Conservation (phyloP, 2,113 vertebrate species). For the Gobiocypris rarus region DNA sequence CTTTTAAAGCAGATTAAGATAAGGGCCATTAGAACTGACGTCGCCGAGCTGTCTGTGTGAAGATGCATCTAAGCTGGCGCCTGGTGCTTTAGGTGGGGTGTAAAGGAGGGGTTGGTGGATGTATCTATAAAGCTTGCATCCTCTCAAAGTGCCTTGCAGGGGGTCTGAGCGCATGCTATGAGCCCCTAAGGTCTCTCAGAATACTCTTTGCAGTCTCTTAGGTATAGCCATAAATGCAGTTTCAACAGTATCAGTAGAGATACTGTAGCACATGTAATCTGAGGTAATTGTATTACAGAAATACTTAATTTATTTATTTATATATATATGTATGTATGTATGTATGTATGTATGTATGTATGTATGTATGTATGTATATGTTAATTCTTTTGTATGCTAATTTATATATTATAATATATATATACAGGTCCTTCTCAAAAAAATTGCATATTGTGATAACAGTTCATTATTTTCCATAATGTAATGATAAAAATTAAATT, state of each 20-base stretch:
- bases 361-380: too few relatives aligned
- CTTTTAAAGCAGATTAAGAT: conserved; percentile 94
- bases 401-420: too few relatives aligned
- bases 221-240: conserved; percentile 26
- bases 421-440: too few relatives aligned
- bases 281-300: background rate
- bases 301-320: background rate
- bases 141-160: conserved; percentile 76
- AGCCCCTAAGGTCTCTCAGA: conserved; percentile 65
- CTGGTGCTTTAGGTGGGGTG: conserved; percentile 72
- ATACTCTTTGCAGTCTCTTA: conserved; percentile 41
- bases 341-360: too few relatives aligned
- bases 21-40: conserved; percentile 88
- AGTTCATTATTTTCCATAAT: too few relatives aligned
- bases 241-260: background rate
- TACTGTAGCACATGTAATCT: background rate
- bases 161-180: conserved; percentile 73
- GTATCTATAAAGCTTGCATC: conserved; percentile 81
- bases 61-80: conserved; percentile 82
- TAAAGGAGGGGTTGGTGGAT: conserved; percentile 73
- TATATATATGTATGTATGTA: too few relatives aligned
- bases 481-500: too few relatives aligned
- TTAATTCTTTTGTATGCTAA: too few relatives aligned
- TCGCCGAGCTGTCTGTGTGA: conserved; percentile 88
- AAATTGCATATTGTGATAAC: too few relatives aligned